Conservation (phyloP, 2,113 vertebrate genomes). For the Ovis canadensis region DNA sequence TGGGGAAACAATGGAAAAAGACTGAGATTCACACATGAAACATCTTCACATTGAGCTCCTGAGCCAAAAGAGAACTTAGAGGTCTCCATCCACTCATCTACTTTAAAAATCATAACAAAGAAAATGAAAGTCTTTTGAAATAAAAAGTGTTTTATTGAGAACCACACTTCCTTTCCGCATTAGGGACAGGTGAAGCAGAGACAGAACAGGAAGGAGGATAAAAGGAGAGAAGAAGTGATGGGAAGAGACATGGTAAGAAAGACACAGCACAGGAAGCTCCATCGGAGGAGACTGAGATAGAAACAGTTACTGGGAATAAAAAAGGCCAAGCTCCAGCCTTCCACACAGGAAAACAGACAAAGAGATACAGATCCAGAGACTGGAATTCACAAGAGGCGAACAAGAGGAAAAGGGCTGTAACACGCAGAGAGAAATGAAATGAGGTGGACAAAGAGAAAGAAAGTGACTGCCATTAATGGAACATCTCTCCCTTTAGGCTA, state of each 20-base stretch:
- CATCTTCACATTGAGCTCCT: background rate
- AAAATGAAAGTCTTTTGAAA: conserved; percentile 14
- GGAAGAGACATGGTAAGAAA: background rate
- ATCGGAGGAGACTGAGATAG: background rate
- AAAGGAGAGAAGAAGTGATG: background rate
- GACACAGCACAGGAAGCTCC: background rate
- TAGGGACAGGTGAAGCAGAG: background rate
- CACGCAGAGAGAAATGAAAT: background rate
- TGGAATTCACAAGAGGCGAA: background rate
- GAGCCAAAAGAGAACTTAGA: background rate
- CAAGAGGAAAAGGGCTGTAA: background rate
- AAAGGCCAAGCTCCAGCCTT: background rate
- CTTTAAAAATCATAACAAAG: background rate
- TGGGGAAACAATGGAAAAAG: background rate
- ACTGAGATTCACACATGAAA: background rate
- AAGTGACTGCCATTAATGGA: background rate
- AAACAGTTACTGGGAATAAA: background rate
- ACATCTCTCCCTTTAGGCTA: background rate
- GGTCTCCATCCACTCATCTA: background rate
- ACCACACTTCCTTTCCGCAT: background rate
- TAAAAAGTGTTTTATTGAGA: background rate
- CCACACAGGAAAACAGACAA: background rate
- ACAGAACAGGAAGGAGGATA: background rate
- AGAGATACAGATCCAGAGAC: background rate
- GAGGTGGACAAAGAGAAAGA: background rate